Evolutionary conservation across 2,797 vertebrate species (phyloP), one percentile per base, ranked within the genome.

Genomic region (Artibeus jamaicensis): DNA sequence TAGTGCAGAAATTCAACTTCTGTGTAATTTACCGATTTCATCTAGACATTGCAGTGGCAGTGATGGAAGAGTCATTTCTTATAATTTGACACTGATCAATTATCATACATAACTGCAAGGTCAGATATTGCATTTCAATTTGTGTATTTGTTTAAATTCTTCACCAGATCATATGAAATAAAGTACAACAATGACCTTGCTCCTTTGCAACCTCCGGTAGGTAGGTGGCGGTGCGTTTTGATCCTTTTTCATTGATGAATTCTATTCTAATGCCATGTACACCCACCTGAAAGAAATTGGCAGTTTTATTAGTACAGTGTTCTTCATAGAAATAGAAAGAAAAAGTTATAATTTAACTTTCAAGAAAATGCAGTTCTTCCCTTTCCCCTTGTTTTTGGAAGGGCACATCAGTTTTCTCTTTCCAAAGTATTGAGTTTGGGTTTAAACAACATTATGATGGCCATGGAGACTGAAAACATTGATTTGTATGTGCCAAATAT

Each of bases 221-320:
- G 98, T 99, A 99, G 99, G 99, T 99, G 99, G 99, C 99, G 98
- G 99, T 99, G 98, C 99, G 99, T 98, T 99, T 99, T 99, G 99
- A 99, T 99, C 99, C 99, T 99, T 99, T 99, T 99, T 99, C 99
- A 99, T 99, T 99, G 99, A 99, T 99, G 99, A 99, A 99, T 98
- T 99, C 99, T 99, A 99, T 99, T 99, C 99, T 99, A 99, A 99
- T 99, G 99, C 99, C 99, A 98, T 99, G 99, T 98, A 99, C 99
- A 99, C 99, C 99, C 99, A 99, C 99, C 99, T 99, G 98, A 96
- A 98, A 99, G 98, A 98, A 98, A 98, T 50, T 0, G 86, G 98
- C 97, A 99, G 96, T 98, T 98, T 97, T 74, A 93, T 99, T 98
- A 99, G 98, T 91, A 98, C 83, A 97, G 65, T 42, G 84, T 97